phyloP scores from a whole-genome alignment of 2,888 invertebrate species.

The Toxonevra muliebris region DNA sequence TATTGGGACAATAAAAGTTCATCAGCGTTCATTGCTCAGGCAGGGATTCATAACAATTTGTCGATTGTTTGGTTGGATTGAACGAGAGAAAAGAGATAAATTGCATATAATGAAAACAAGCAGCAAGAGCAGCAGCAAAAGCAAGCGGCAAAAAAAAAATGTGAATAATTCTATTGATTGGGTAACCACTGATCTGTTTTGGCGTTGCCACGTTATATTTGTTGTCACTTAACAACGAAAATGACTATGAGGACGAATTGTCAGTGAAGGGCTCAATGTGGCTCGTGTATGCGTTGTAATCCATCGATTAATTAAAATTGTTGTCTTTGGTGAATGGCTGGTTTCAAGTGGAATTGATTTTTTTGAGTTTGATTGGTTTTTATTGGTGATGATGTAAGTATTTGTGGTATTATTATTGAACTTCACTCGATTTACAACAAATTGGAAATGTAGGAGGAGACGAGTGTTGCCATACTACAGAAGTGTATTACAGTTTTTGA shows the following conservation, averaged over 20 bases:
- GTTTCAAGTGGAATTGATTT: constrained; percentile 9
- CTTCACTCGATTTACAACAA: too few species aligned
- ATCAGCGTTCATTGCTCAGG: constrained; percentile 37
- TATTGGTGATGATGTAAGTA: too few species aligned
- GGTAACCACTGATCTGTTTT: constrained; percentile 19
- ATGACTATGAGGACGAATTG: too few species aligned
- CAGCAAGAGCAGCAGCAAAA: background rate
- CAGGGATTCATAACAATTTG: constrained; percentile 49
- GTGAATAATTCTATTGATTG: constrained; percentile 12
- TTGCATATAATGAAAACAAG: constrained; percentile 42
- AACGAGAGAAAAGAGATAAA: constrained; percentile 34
- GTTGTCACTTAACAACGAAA: too few species aligned
- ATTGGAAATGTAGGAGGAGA: too few species aligned
- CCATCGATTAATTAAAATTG: constrained; percentile 60
- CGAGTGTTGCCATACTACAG: too few species aligned
- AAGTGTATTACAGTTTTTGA: too few species aligned
- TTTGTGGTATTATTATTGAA: too few species aligned
- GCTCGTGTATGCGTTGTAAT: constrained; percentile 43
- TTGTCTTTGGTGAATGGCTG: constrained; percentile 56
- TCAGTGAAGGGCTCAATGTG: too few species aligned
- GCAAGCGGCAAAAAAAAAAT: background rate
- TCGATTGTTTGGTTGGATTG: constrained; percentile 58
- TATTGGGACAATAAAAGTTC: constrained; percentile 51
- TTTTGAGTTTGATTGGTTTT: too few species aligned
- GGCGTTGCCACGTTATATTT: too few species aligned